phyloP scores from a whole-genome alignment of 2,113 vertebrate genomes.

The Channa argus region DNA sequence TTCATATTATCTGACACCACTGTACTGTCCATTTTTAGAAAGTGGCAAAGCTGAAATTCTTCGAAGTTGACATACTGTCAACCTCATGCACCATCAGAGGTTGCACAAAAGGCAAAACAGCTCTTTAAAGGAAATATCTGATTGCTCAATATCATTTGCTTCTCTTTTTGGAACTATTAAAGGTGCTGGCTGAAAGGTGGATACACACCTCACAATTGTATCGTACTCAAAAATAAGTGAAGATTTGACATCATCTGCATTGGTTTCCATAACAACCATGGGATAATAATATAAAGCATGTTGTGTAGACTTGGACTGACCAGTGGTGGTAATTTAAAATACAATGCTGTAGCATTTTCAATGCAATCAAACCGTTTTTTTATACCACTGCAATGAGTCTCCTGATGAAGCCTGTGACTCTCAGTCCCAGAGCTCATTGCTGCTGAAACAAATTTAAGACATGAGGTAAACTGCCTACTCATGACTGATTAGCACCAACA shows the following conservation, averaged over 20 bases:
- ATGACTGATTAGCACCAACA: too few relatives aligned
- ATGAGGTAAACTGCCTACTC: too few relatives aligned
- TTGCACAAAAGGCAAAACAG: not conserved
- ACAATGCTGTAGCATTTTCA: not conserved
- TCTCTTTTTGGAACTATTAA: not conserved
- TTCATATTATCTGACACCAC: not conserved
- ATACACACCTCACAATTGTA: conserved; percentile 15
- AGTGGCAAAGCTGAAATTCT: not conserved
- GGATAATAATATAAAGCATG: conserved; percentile 24
- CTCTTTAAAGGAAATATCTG: not conserved
- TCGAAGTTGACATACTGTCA: not conserved
- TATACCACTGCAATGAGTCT: not conserved
- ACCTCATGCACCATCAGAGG: not conserved
- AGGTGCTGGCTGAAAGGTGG: not conserved
- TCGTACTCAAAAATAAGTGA: not conserved
- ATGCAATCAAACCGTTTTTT: conserved; percentile 3
- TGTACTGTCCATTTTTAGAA: not conserved
- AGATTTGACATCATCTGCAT: conserved; percentile 29
- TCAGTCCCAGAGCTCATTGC: not conserved
- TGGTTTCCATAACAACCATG: conserved; percentile 67
- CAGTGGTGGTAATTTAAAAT: not conserved
- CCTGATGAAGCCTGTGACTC: conserved; percentile 17
- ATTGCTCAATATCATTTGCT: not conserved
- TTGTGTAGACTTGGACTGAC: not conserved
- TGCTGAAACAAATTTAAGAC: not conserved